Base-by-base conservation (phyloP, 2,113 vertebrate species). In the Penelope pileata region DNA sequence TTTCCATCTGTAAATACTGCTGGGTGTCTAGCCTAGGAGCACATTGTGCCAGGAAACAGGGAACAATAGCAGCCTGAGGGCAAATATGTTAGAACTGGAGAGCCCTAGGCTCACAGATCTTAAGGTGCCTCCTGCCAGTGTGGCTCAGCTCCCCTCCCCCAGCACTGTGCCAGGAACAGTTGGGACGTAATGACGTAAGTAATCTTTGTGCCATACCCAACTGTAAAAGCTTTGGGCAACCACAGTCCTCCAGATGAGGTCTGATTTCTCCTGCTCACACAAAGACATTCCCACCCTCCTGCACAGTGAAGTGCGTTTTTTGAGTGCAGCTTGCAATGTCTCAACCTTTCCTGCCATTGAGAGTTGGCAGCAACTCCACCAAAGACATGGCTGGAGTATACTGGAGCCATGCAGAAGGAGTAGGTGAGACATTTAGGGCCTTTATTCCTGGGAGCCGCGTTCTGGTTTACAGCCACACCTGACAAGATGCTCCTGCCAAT, bases 391-490 rank as follows among this genome's bases (percentile, higher is more conserved):
- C 50, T 83, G 69, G 54, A 76, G 50, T 11, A 17, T 12, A 26
- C 9, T 60, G 34, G 3, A 90, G 27, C 42, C 27, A 58, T 80
- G 80, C 34, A 62, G 47, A 72, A 67, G 48, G 21, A 83, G 6
- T 7, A 27, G 75, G 32, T 45, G 66, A 77, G 68, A 54, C 5
- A 32, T 74, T 16, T 63, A 23, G 29, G 30, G 30, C 27, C 30
- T 75, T 29, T 40, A 5, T 50, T 80, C 68, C 40, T 79, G 22
- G 1, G 21, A 84, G 11, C n/a, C 13, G 2, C 32, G 21, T 63
- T 32, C 40, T 81, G 64, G 47, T 86, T 90, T 88, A 60, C 56
- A 91, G 77, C 69, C 83, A 88, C 59, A 53, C 40, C 76, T 68
- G 36, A 60, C 75, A 60, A 58, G 91, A 68, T 40, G 36, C 12